phyloP scores from a whole-genome alignment of 2,113 vertebrate genomes.

The Tragelaphus strepsiceros region DNA sequence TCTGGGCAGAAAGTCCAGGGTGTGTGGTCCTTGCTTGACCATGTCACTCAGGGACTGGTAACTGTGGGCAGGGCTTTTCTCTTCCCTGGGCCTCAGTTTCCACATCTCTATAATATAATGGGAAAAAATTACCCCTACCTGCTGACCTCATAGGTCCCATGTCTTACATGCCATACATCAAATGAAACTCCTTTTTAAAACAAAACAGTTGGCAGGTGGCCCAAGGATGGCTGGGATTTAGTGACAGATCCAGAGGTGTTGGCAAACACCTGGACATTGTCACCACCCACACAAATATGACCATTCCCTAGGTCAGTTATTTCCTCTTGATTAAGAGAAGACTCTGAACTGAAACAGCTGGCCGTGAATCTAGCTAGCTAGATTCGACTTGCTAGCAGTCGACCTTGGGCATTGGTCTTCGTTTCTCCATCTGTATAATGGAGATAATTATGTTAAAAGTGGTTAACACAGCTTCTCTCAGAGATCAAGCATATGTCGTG shows the following conservation, averaged over 20 bases:
- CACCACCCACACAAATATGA: neutral
- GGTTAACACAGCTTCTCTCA: neutral
- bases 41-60: neutral
- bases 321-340: neutral
- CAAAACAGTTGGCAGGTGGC: neutral
- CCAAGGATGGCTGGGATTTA: neutral
- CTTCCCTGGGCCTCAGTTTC: neutral
- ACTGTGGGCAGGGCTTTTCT: neutral
- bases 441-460: neutral
- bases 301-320: neutral
- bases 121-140: neutral
- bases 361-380: neutral
- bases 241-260: neutral
- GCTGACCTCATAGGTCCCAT: neutral
- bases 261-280: neutral
- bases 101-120: neutral
- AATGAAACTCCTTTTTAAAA: neutral
- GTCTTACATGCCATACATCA: neutral
- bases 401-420: neutral
- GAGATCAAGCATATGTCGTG: neutral
- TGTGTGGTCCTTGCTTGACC: neutral
- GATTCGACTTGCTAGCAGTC: neutral
- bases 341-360: neutral
- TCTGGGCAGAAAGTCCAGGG: neutral
- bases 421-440: neutral